Conservation (phyloP, 2,113 vertebrate species). For the Triplophysa tibetana region DNA sequence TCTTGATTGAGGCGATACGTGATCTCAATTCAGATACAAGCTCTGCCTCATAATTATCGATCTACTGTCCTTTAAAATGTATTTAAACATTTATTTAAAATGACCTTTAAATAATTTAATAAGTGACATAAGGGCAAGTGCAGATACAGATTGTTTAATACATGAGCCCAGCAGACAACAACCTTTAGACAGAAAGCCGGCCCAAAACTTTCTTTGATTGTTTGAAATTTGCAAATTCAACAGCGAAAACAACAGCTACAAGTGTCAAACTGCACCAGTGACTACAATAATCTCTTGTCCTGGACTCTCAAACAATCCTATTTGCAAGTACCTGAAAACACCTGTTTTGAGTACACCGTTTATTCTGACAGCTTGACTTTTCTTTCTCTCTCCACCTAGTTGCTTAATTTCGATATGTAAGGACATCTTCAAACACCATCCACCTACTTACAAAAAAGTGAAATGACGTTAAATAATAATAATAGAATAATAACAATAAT, state of each 20-base stretch:
- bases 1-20: constrained; percentile 12
- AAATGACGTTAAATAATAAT: constrained; percentile 72
- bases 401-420: constrained; percentile 78
- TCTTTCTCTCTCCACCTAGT: constrained; percentile 42
- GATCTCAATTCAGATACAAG: constrained; percentile 35
- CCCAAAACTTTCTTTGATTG: constrained; percentile 66
- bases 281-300: constrained; percentile 76
- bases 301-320: constrained; percentile 77
- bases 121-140: constrained; percentile 66
- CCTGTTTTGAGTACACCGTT: constrained; percentile 63
- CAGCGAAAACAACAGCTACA: constrained; percentile 77
- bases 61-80: constrained; percentile 20
- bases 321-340: constrained; percentile 90
- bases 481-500: constrained; percentile 62
- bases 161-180: constrained; percentile 77
- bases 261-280: constrained; percentile 85
- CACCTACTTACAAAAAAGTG: constrained; percentile 63
- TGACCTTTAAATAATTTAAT: constrained; percentile 34
- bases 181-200: constrained; percentile 70
- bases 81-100: too few relatives aligned
- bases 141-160: constrained; percentile 68
- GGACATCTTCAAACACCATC: constrained; percentile 73
- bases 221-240: constrained; percentile 76
- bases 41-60: constrained; percentile 26
- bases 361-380: constrained; percentile 58